Conservation (phyloP, 2,113 vertebrate species). For the Corydoras maculifer region DNA sequence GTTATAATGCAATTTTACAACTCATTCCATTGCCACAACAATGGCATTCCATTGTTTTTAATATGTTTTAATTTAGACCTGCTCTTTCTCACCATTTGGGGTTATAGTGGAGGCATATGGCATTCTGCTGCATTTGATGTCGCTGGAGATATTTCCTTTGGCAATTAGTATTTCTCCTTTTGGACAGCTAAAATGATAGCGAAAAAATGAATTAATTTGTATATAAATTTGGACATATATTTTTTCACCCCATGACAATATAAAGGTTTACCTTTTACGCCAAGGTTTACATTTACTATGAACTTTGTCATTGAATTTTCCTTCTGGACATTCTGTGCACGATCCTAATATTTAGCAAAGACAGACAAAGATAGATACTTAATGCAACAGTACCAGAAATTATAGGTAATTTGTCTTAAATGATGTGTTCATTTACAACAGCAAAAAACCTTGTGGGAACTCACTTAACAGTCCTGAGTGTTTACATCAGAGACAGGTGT, state of each 20-base stretch:
- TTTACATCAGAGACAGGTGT: too few relatives aligned
- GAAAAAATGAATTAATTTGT: background rate
- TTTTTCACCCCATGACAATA: background rate
- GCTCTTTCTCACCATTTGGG: background rate
- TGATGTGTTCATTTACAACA: too few relatives aligned
- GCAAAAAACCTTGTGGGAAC: too few relatives aligned
- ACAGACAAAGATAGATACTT: background rate
- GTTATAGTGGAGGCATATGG: rapidly evolving
- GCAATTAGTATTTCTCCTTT: background rate
- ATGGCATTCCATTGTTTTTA: too few relatives aligned
- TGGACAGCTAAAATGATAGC: constrained; percentile 48
- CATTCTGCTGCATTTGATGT: constrained; percentile 45
- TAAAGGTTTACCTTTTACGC: constrained; percentile 48
- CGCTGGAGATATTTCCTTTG: constrained; percentile 40
- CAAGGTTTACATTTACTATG: constrained; percentile 57
- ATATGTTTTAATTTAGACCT: background rate
- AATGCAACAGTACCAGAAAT: background rate
- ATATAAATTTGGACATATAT: background rate
- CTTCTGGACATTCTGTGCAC: constrained; percentile 54
- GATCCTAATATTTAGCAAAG: constrained; percentile 43
- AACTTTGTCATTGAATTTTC: constrained; percentile 60
- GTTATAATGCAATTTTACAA: background rate
- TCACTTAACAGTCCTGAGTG: too few relatives aligned
- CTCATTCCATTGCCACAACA: too few relatives aligned
- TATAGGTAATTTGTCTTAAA: too few relatives aligned